Base-by-base conservation (phyloP, 2,888 invertebrate species). In the Ferrisia virgata region DNA sequence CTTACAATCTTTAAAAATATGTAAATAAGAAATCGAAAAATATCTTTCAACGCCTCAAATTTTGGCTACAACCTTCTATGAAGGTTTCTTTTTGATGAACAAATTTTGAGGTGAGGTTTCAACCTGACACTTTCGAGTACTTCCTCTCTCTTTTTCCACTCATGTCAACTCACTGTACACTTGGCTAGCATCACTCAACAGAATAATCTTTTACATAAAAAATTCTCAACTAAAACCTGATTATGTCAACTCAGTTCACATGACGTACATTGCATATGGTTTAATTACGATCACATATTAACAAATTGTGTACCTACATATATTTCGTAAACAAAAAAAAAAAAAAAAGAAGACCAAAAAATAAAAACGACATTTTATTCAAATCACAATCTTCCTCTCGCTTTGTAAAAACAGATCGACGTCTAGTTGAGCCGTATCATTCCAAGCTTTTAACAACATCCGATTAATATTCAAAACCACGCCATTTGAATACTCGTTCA, bases 401-500 rank as follows among this genome's bases (percentile, higher is more conserved):
- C n/a, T 47, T 47, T 47, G n/a, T n/a, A 18, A 18, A 3, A 47
- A 5, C 47, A 18, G 18, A 18, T 47, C n/a, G 18, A 18, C 72
- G n/a, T 25, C 69, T 28, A 69, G 43, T 18, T 18, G 18, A 33
- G 72, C 33, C 18, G 22, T 3, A 31, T 72, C 33, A 72, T 31
- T 69, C 33, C 72, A 36, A 6, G 72, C 72, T n/a, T 33, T 33
- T 72, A 72, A 72, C 28, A 64, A 28, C 72, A 11, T 33, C 72
- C 33, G 25, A 72, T 72, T 72, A 72, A 72, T 72, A 72, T 72
- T 72, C 72, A 72, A 72, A 64, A 64, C 15, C 33, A n/a, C 72
- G 33, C 72, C 72, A 72, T 72, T 72, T 72, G 33, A 72, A 72
- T 72, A 72, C 72, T 33, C n/a, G 72, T 72, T 33, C 72, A n/a